Percentiles rank a stretch among this genome's conserved stretches.
Conservation (phyloP, 53 echinoderm and acorn worm genomes). For the Arbacia lixula region DNA sequence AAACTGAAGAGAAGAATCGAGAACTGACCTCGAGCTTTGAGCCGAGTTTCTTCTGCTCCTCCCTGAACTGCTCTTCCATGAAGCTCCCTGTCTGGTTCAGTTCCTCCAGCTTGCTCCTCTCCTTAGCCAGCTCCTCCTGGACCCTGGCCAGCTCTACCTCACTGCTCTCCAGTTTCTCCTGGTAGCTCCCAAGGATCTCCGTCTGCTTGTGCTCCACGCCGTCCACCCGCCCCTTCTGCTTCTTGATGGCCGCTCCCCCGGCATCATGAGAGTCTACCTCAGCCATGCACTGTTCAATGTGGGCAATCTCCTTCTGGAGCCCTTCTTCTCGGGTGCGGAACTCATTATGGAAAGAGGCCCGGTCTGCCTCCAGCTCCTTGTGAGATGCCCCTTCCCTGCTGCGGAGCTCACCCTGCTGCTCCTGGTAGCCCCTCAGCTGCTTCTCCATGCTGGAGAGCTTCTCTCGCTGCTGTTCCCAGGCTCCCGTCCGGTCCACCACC, state of each 20-base stretch:
- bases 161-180: slow-evolving; percentile 56
- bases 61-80: slow-evolving; percentile 76
- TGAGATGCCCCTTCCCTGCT: slow-evolving; percentile 55
- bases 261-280: slow-evolving; percentile 43
- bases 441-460: slow-evolving; percentile 70
- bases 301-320: slow-evolving; percentile 44
- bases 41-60: slow-evolving; percentile 75
- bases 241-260: slow-evolving; percentile 47
- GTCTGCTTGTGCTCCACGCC: slow-evolving; percentile 50
- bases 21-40: slow-evolving; percentile 69
- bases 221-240: slow-evolving; percentile 52
- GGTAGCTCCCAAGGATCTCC: slow-evolving; percentile 31
- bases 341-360: slow-evolving; percentile 56
- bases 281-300: slow-evolving; percentile 15
- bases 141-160: slow-evolving; percentile 55
- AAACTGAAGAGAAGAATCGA: not conserved
- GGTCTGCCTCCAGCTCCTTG: slow-evolving; percentile 63
- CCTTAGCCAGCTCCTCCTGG: slow-evolving; percentile 52
- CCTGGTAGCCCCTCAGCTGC: slow-evolving; percentile 71
- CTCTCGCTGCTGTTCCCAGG: slow-evolving; percentile 68
- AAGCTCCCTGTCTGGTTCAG: slow-evolving; percentile 77
- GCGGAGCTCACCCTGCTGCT: slow-evolving; percentile 53
- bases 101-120: slow-evolving; percentile 72
- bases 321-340: slow-evolving; percentile 59
- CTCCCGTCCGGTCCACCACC: slow-evolving; percentile 65